Evolutionary conservation across 2,113 vertebrate genomes (phyloP).

Genomic region (Melanerpes formicivorus): DNA sequence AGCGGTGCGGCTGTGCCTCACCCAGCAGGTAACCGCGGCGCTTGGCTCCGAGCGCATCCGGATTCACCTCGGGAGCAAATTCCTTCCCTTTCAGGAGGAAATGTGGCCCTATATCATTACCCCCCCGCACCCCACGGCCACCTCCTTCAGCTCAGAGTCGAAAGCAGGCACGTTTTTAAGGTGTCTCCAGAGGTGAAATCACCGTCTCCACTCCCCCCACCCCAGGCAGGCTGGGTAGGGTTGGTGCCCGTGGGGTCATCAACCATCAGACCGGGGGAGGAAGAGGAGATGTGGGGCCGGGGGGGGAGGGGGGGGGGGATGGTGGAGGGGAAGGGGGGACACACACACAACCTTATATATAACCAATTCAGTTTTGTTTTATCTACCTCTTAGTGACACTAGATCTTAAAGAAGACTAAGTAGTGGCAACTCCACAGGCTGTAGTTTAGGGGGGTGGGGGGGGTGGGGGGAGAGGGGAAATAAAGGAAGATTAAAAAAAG

Average conservation of each 20-base stretch:
- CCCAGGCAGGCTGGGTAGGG: too few species aligned
- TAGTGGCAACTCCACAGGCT: conserved; percentile 88
- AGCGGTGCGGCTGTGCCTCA: fast-evolving
- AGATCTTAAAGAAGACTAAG: conserved; percentile 74
- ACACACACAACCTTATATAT: neutral
- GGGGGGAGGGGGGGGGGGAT: too few species aligned
- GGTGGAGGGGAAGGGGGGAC: neutral
- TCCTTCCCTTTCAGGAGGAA: neutral
- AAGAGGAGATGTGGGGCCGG: too few species aligned
- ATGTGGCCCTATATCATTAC: neutral
- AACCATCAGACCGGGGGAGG: too few species aligned
- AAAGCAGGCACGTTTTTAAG: neutral
- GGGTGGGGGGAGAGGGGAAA: neutral
- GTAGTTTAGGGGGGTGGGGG: conserved; percentile 84
- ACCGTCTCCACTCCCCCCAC: too few species aligned
- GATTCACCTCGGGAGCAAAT: neutral
- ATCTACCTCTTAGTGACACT: conserved; percentile 94
- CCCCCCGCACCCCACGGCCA: neutral
- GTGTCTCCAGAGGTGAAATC: neutral
- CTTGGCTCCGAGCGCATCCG: fast-evolving
- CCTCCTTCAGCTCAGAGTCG: neutral
- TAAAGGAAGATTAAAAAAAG: neutral
- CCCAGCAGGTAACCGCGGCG: fast-evolving
- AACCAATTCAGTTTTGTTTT: conserved; percentile 80
- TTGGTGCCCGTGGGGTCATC: too few species aligned